Base-by-base conservation (phyloP, 2,113 vertebrate species). In the Pteropus alecto region DNA sequence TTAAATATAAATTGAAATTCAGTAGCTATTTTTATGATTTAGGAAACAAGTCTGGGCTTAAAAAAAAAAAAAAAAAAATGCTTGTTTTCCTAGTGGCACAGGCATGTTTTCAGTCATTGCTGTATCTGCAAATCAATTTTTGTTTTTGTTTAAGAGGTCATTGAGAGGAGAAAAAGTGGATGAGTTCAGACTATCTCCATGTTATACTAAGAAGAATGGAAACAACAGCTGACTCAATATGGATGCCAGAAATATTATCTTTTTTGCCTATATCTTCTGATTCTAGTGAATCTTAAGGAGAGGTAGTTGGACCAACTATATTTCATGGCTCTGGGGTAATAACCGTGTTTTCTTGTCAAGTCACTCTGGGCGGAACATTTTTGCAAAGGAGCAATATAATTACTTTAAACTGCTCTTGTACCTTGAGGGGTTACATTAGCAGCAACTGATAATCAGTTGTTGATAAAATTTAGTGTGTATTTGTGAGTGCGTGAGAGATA, bases 21-120 rank as follows among this genome's bases (percentile, higher is more conserved):
- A 38, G n/a, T 73, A 41, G 38, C 79, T 94, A 30, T 93, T 98
- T 87, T 96, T 92, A 90, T 96, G 90, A 7, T 48, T 92, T 96
- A 93, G 82, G 82, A 94, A 74, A 90, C 61, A 91, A 87, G 41
- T 93, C 65, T 33, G 46, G 94, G 35, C 63, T 96, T 97, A 79
- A 85, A 94, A 89, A 77, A 63, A 96, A 79, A 85, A 94, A 89
- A 77, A 63, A 96, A 95, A 77, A 6, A 67, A 48, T 90, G 70
- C 13, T 71, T 92, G 43, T 91, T 97, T 92, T 84, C 67, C 61
- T 97, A 93, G 94, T 94, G 83, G 54, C 48, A 43, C 2, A 74
- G 83, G 51, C 78, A 91, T 89, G 33, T 71, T 89, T 96, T 60
- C 87, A 70, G 38, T 82, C 58, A 78, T 70, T 79, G 89, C 86